Evolutionary conservation across 2,888 invertebrate genomes (phyloP).

Genomic region (Cancer borealis): DNA sequence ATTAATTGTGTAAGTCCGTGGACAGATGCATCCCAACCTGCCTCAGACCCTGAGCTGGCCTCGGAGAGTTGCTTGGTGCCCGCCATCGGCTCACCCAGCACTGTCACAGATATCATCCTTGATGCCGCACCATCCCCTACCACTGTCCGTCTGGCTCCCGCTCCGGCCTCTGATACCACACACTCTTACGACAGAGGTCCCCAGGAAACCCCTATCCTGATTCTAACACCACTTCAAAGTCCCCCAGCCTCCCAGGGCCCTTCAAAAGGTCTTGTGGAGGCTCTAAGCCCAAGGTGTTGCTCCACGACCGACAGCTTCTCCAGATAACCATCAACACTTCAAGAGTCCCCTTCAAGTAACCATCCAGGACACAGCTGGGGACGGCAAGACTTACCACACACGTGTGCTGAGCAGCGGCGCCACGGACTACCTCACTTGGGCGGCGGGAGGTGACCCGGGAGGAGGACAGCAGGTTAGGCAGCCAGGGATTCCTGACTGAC

Average conservation of each 20-base stretch:
- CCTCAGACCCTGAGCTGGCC: neutral
- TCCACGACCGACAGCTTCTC: neutral
- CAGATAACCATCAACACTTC: neutral
- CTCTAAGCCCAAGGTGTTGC: neutral
- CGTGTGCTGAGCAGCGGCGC: constrained; percentile 45
- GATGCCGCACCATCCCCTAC: neutral
- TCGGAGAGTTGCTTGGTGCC: neutral
- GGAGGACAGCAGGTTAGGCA: constrained; percentile 55
- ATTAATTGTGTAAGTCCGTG: constrained; percentile 18
- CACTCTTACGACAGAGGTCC: neutral
- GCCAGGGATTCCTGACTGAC: constrained; percentile 51
- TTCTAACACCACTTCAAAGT: neutral
- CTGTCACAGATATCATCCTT: neutral
- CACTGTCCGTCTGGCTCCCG: neutral
- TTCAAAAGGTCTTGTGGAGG: neutral
- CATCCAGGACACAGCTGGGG: neutral
- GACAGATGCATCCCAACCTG: neutral
- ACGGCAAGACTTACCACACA: neutral
- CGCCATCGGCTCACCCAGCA: neutral
- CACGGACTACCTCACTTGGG: constrained; percentile 64
- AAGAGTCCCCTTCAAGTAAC: neutral
- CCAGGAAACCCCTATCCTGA: neutral
- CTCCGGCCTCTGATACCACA: neutral
- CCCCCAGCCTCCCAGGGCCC: neutral
- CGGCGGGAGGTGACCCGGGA: constrained; percentile 53